Evolutionary conservation across 2,888 invertebrate genomes (phyloP).

Genomic region (Ornithoptera alexandrae): DNA sequence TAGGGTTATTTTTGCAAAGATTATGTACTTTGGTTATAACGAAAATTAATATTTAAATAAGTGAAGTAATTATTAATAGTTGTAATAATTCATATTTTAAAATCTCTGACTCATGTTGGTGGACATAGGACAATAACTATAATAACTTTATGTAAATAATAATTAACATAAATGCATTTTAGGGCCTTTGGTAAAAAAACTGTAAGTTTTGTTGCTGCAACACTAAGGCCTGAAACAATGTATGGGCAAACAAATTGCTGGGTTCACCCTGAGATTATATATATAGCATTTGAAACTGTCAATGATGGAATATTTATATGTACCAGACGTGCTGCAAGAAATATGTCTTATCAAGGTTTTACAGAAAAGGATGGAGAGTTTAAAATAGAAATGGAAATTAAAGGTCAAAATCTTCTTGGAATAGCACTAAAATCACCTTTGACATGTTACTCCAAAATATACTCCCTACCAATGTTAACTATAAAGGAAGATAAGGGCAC

Average conservation of each 20-base stretch:
- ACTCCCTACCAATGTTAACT: constrained; percentile 97
- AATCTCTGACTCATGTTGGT: no score
- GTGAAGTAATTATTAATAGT: no score
- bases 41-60: no score
- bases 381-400: constrained; percentile 83
- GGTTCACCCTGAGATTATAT: constrained; percentile 96
- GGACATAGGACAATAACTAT: no score
- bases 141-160: no score
- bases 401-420: constrained; percentile 91
- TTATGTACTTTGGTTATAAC: no score
- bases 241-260: constrained; percentile 99
- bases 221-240: constrained; percentile 99
- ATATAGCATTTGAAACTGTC: constrained; percentile 90
- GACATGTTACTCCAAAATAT: constrained; percentile 89
- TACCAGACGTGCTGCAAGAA: constrained; percentile 92
- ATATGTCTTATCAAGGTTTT: constrained; percentile 97
- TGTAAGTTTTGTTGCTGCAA: constrained; percentile 96
- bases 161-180: not conserved
- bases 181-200: constrained; percentile 77
- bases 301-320: constrained; percentile 90
- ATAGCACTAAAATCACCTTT: constrained; percentile 90
- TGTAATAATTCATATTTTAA: no score
- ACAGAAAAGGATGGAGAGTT: constrained; percentile 89
- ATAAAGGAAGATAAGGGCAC: constrained; percentile 99
- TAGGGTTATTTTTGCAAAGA: no score